Base-by-base conservation (phyloP, 2,113 vertebrate species). In the Periophthalmodon schlosseri region DNA sequence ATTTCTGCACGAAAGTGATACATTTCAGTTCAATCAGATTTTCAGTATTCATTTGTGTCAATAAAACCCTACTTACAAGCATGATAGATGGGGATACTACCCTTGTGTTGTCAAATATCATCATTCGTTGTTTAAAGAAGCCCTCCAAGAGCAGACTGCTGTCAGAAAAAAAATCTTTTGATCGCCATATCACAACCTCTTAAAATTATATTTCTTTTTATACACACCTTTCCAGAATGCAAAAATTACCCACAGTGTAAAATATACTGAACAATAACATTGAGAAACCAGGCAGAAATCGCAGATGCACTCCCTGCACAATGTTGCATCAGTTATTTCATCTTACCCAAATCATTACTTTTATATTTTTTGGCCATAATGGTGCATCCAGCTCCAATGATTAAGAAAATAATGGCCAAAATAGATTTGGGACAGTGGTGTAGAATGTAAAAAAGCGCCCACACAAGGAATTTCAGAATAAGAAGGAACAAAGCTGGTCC, bases 351-450 rank as follows among this genome's bases (percentile, higher is more conserved):
- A 52, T 5, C 50, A 52, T 18, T 2, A 36, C 34, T 52, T n/a
- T n/a, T 57, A 21, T 21, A 3, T 57, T 57, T 9, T 57, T 57
- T 60, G 24, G 24, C 57, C 57, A 60, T 10, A 28, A 60, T 28
- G 11, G 23, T 60, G 57, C 57, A 60, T 60, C 57, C 57, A 60
- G 57, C 57, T 60, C 57, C 57, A 60, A 60, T 11, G 57, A 13
- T 23, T 21, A 60, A 60, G 21, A 21, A 60, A 23, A 60, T 1
- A 60, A 57, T 57, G n/a, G 54, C n/a, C 20, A 57, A 5, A 21
- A 57, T 10, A 57, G 15, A 1, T 21, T n/a, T 57, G 8, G 54
- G 54, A 57, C 54, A 57, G n/a, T 57, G n/a, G 3, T 21, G 18
- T 4, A 57, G 54, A 57, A n/a, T n/a, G 4, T 21, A 21, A 5